phyloP scores from a whole-genome alignment of 2,113 vertebrate genomes.

The Malurus cyaneus region DNA sequence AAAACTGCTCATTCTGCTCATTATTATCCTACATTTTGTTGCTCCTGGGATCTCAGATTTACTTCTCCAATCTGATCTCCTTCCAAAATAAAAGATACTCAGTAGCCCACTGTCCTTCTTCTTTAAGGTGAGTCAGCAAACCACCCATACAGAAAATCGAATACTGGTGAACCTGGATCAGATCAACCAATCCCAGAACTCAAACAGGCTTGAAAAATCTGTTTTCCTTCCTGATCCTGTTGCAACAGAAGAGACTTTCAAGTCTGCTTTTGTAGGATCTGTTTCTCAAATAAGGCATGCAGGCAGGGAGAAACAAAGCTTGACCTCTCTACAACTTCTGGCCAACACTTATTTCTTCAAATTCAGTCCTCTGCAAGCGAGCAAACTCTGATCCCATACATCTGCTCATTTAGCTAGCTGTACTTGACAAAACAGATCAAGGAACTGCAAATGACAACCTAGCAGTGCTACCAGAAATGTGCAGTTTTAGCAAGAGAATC shows the following conservation, averaged over 20 bases:
- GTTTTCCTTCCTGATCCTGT: background rate
- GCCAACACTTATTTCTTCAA: background rate
- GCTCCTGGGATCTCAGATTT: background rate
- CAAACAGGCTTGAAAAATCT: background rate
- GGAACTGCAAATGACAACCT: background rate
- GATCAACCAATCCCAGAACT: background rate
- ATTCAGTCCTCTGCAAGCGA: background rate
- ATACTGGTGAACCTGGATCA: background rate
- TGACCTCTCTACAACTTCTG: background rate
- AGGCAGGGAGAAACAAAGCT: background rate
- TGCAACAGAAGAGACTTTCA: background rate
- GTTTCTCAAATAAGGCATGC: background rate
- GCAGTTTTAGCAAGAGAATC: background rate
- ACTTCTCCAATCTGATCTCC: background rate
- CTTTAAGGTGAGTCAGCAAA: background rate
- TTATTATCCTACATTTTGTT: background rate
- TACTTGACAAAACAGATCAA: background rate
- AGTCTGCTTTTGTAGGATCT: background rate
- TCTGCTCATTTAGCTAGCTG: background rate
- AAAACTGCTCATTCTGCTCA: background rate
- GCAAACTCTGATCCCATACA: background rate
- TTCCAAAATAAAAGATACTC: background rate
- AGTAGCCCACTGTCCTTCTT: background rate
- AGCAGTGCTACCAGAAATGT: background rate
- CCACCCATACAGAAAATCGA: background rate